Evolutionary conservation across 1,140 invertebrate genomes (phyloP), one percentile per base, ranked within the genome.

Genomic region (Penaeus vannamei): DNA sequence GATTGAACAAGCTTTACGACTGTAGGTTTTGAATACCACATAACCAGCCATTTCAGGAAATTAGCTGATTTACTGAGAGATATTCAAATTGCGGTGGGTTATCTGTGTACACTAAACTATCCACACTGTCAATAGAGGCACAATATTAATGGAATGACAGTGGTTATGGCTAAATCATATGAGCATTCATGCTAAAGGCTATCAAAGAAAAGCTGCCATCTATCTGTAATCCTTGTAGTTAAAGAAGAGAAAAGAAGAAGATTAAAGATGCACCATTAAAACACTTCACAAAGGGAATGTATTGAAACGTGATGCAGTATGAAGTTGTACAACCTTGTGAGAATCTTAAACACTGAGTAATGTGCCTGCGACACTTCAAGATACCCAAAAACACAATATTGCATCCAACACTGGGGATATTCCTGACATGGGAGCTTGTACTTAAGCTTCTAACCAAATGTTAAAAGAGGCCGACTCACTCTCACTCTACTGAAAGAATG

Each of bases 201-300:
- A 46, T 86, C 19, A 80, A 32, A 80, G 62, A 36, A 72, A 86
- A 86, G 85, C 85, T 86, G 85, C 85, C 85, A 60, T 86, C 12
- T 86, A 62, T 42, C 76, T 22, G 85, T 86, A 62, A 86, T 77
- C 76, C 85, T 80, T 69, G 64, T 53, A 60, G 82, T 84, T 77
- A 85, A 76, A 53, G 53, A 17, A 53, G 53, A 53, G 53, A 53
- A 53, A 53, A 53, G 53, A 53, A 53, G 5, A 53, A 53, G 53
- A 53, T 46, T 26, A 26, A 66, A 85, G 66, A 85, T 76, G 84
- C 84, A 85, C 84, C 84, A 85, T 85, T 85, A 77, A 77, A 85
- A 79, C 66, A 80, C 72, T 86, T 80, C 61, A 80, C 85, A 86
- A 86, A 46, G 61, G 85, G 85, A 86, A 86, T 86, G 85, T 86